Percentiles rank a stretch among this genome's conserved stretches.
phyloP scores from a whole-genome alignment of 2,888 invertebrate genomes.

The Erebia palarica region DNA sequence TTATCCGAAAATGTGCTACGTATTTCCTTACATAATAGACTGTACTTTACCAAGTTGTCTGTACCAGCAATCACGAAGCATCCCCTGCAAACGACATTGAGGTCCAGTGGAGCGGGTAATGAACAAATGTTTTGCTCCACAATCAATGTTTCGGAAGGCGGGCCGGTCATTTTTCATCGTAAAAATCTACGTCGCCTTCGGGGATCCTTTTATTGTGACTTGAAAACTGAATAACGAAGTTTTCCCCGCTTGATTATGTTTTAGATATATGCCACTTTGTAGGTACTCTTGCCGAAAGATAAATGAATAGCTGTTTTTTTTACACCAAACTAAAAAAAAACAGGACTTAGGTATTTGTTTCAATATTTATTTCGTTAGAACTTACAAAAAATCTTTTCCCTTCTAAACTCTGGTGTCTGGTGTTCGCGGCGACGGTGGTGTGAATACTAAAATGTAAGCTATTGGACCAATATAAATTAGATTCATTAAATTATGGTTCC shows the following conservation, averaged over 20 bases:
- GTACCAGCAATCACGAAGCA: slow-evolving; percentile 23
- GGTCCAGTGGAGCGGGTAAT: slow-evolving; percentile 54
- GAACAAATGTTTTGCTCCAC: slow-evolving; percentile 66
- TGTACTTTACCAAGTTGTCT: neutral
- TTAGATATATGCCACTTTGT: slow-evolving; percentile 42
- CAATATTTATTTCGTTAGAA: too few relatives aligned
- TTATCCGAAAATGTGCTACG: neutral
- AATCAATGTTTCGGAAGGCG: slow-evolving; percentile 55
- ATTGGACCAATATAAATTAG: too few relatives aligned
- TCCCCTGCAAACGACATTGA: slow-evolving; percentile 30
- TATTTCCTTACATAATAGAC: neutral
- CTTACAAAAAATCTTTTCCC: too few relatives aligned
- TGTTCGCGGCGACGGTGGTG: too few relatives aligned
- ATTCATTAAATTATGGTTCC: too few relatives aligned
- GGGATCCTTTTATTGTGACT: slow-evolving; percentile 60
- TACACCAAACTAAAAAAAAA: too few relatives aligned
- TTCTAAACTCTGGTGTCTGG: too few relatives aligned
- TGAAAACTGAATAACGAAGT: slow-evolving; percentile 41
- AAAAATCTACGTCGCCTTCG: slow-evolving; percentile 56
- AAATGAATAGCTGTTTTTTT: neutral
- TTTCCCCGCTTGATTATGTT: slow-evolving; percentile 53
- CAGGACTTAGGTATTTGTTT: too few relatives aligned
- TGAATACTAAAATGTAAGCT: too few relatives aligned
- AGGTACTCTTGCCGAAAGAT: neutral
- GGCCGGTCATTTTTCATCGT: slow-evolving; percentile 68